Conservation (phyloP, 2,113 vertebrate genomes). For the Chloroceryle aenea region DNA sequence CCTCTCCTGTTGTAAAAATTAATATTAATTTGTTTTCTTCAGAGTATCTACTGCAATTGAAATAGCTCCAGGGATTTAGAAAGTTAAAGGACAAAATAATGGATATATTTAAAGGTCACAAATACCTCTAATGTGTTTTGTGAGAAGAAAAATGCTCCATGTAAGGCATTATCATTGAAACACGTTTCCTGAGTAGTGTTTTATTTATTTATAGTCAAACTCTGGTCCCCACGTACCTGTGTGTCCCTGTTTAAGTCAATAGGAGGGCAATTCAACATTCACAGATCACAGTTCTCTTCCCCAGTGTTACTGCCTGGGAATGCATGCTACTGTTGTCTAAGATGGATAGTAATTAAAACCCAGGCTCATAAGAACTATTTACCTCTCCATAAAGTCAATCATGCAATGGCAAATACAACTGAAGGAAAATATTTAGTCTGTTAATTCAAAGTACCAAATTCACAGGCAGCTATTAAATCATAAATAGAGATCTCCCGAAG, state of each 20-base stretch:
- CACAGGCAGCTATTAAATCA: slow-evolving; percentile 3
- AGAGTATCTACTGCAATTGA: not conserved
- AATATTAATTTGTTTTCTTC: not conserved
- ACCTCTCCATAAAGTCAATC: not conserved
- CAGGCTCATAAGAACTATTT: not conserved
- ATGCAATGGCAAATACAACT: not conserved
- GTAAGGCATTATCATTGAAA: not conserved
- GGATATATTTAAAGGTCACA: not conserved
- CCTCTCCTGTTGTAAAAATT: not conserved
- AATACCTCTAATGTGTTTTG: not conserved
- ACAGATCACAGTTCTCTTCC: not conserved
- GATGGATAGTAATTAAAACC: not conserved
- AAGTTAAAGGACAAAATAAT: not conserved
- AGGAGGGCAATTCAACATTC: not conserved
- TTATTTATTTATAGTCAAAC: not conserved
- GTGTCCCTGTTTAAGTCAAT: not conserved
- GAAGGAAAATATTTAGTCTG: not conserved
- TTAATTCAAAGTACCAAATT: not conserved
- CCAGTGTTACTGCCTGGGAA: not conserved
- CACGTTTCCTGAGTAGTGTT: not conserved
- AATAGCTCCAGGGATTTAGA: not conserved
- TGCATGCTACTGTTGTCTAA: not conserved
- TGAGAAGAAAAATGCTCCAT: not conserved
- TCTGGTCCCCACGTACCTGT: not conserved
- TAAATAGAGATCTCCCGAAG: slow-evolving; percentile 32